Percentiles rank a stretch among this genome's conserved stretches.
These are phyloP conservation scores for Zaprionus kolodkinae DNA, from an alignment of 1,140 invertebrate genomes.

Conservation along the genomic window DNA sequence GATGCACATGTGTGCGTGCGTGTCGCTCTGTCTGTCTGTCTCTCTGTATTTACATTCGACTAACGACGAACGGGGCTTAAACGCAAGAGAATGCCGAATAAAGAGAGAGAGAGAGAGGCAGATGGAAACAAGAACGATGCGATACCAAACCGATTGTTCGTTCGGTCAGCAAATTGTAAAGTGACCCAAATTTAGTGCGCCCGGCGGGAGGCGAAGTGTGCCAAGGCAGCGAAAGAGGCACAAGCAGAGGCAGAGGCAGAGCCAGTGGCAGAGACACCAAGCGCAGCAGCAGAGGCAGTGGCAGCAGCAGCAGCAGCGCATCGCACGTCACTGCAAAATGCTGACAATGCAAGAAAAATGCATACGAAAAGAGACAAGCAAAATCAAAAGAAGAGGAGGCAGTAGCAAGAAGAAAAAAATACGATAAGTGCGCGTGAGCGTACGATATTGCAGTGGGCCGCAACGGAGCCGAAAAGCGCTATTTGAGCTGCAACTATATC, in stretches of 20 bases:
- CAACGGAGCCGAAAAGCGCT: constrained; percentile 7
- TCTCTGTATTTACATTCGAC: too few species aligned
- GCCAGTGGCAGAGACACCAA: constrained; percentile 1
- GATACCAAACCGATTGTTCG: constrained; percentile 32
- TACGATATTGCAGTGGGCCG: constrained; percentile 52
- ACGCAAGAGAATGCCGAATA: constrained; percentile 68
- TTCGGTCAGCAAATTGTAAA: constrained; percentile 80
- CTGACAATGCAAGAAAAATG: constrained; percentile 81
- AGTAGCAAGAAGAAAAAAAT: constrained; percentile 23
- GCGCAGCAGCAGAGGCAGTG: constrained; percentile 10
- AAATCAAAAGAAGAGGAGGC: constrained; percentile 44
- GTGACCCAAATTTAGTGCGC: constrained; percentile 74
- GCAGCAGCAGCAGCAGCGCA: constrained; percentile 15
- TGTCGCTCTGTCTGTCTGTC: background rate
- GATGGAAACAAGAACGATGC: constrained; percentile 53
- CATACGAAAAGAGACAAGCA: constrained; percentile 52
- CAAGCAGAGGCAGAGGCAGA: constrained; percentile 9
- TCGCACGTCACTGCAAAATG: constrained; percentile 71
- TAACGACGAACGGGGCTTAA: constrained; percentile 31
- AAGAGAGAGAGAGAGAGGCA: constrained; percentile 55
- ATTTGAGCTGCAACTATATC: background rate
- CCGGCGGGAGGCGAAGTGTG: constrained; percentile 66
- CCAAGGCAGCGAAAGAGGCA: constrained; percentile 57
- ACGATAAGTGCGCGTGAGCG: constrained; percentile 61
- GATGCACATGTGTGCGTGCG: constrained; percentile 6